Evolutionary conservation across 2,888 invertebrate species (phyloP).

Genomic region (Pristionchus fissidentatus): DNA sequence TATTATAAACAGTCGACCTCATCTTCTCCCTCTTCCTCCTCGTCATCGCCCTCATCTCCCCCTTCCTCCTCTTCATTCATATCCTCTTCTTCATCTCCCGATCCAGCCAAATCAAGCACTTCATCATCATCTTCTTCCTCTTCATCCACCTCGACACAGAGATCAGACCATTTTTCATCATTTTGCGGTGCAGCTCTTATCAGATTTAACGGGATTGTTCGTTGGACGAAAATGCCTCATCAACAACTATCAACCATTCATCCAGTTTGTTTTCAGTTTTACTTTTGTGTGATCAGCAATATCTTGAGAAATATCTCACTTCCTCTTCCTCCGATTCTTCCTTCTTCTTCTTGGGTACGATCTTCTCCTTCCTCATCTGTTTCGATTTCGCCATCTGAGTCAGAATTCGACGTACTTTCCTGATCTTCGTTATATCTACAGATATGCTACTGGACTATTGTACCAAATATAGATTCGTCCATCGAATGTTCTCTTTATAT

Average conservation of each 20-base stretch:
- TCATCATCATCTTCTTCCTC: slow-evolving; percentile 28
- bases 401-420: too few species aligned
- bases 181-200: too few species aligned
- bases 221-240: too few species aligned
- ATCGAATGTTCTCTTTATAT: background rate
- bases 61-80: background rate
- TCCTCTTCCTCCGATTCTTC: background rate
- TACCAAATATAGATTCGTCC: background rate
- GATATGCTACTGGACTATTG: background rate
- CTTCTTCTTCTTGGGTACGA: slow-evolving; percentile 4
- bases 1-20: background rate
- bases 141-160: background rate
- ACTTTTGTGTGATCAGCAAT: too few species aligned
- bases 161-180: too few species aligned
- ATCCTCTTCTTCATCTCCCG: background rate
- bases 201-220: too few species aligned
- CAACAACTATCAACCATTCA: too few species aligned
- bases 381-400: slow-evolving; percentile 6
- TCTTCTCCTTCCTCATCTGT: slow-evolving; percentile 11
- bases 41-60: slow-evolving; percentile 4
- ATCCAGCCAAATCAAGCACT: slow-evolving; percentile 1
- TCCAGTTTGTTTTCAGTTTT: too few species aligned
- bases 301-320: too few species aligned
- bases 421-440: background rate
- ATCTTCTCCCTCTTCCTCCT: background rate